Conservation (phyloP, 2,888 invertebrate species). For the Cephus pulcher region DNA sequence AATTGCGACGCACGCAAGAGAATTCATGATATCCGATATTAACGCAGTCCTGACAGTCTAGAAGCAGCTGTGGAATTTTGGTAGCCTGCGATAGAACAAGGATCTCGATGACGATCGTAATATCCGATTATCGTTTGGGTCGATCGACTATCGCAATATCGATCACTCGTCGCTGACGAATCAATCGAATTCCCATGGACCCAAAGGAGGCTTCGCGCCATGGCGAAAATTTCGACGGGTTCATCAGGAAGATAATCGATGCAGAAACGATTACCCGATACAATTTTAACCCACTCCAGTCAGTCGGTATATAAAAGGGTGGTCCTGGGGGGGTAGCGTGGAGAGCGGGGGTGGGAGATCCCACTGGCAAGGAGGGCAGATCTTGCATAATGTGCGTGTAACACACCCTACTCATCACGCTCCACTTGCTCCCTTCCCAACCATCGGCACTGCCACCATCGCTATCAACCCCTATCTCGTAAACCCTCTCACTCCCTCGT, state of each 20-base stretch:
- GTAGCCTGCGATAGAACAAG: neutral
- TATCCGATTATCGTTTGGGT: neutral
- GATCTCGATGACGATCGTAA: neutral
- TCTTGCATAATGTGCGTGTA: conserved; percentile 58
- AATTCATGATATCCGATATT: neutral
- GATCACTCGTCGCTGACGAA: neutral
- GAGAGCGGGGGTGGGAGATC: neutral
- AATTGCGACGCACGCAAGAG: neutral
- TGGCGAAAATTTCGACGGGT: neutral
- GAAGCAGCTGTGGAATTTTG: neutral
- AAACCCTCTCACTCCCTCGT: conserved; percentile 3
- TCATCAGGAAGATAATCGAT: conserved; percentile 16
- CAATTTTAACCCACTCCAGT: conserved; percentile 47
- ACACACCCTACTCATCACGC: conserved; percentile 64
- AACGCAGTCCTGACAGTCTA: neutral
- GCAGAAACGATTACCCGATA: conserved; percentile 54
- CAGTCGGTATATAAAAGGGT: conserved; percentile 19
- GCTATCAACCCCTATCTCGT: conserved; percentile 11
- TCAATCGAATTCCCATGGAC: neutral
- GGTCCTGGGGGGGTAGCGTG: neutral
- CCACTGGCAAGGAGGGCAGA: conserved; percentile 28
- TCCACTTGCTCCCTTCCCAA: conserved; percentile 57
- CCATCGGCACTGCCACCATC: conserved; percentile 16
- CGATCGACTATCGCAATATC: neutral
- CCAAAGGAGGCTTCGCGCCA: neutral